These are phyloP conservation scores for Oncorhynchus masou DNA, from an alignment of 2,113 vertebrate species.

Conservation along the genomic window DNA sequence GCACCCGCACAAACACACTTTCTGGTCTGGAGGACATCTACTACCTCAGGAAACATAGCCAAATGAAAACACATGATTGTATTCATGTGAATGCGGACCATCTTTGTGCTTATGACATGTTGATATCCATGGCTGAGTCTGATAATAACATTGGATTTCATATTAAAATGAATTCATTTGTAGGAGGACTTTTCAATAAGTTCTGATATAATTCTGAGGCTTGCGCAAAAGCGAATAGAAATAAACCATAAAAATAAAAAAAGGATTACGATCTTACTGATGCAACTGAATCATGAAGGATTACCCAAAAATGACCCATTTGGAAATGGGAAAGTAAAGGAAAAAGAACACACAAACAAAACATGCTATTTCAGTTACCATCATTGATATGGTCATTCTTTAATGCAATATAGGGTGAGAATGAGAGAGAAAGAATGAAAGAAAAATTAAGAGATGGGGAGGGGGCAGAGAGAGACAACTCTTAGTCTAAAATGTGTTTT, in stretches of 20 bases:
- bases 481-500: constrained; percentile 42
- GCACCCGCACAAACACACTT: constrained; percentile 1
- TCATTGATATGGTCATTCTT: not conserved
- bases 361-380: not conserved
- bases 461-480: constrained; percentile 10
- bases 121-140: not conserved
- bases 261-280: constrained; percentile 1
- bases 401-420: not conserved
- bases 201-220: too few species aligned
- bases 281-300: constrained; percentile 2
- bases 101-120: too few species aligned
- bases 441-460: constrained; percentile 9
- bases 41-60: too few species aligned
- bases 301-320: not conserved
- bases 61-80: too few species aligned
- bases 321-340: not conserved
- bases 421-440: constrained; percentile 2
- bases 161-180: too few species aligned
- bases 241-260: not conserved
- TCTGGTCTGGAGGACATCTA: too few species aligned
- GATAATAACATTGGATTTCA: too few species aligned
- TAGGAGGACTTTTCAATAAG: constrained; percentile 1
- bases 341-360: not conserved
- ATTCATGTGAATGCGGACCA: too few species aligned
- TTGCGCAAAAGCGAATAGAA: too few species aligned